Evolutionary conservation across 2,797 vertebrate species (phyloP).

Genomic region (Danio tinwini): DNA sequence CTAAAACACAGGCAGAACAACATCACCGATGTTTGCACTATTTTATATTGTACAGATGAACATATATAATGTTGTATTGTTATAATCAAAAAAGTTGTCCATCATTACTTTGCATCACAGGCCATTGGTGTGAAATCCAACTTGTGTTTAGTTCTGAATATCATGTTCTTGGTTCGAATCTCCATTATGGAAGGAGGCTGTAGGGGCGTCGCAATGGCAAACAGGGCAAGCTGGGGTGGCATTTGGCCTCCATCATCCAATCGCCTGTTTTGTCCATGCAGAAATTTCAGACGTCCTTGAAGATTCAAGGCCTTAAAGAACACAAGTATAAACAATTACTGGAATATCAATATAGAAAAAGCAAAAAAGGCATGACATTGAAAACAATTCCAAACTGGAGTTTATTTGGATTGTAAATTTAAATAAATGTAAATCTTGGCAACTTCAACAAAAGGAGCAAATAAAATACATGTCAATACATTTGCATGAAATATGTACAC

Average conservation of each 20-base stretch:
- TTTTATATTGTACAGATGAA: not conserved
- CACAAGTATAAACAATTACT: not conserved
- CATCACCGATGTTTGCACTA: not conserved
- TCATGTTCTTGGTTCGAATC: conserved; percentile 81
- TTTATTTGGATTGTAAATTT: not conserved
- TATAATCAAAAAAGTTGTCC: not conserved
- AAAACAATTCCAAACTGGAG: not conserved
- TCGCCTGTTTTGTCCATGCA: conserved; percentile 78
- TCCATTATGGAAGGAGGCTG: conserved; percentile 84
- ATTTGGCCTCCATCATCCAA: conserved; percentile 66
- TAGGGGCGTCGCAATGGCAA: conserved; percentile 80
- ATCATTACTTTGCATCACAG: conserved; percentile 81
- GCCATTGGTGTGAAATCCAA: conserved; percentile 87
- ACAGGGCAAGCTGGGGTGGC: conserved; percentile 78
- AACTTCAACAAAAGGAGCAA: not conserved
- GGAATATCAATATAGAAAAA: not conserved
- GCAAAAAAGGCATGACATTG: not conserved
- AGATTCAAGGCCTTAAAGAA: conserved; percentile 79
- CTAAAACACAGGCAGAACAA: conserved; percentile 64
- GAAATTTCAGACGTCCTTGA: conserved; percentile 80
- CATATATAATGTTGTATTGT: not conserved
- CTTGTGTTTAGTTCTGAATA: conserved; percentile 89
- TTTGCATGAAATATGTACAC: not conserved
- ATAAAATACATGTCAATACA: not conserved
- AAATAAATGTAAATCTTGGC: not conserved